Conservation (phyloP, 2,888 invertebrate species). For the Lymantria dispar region DNA sequence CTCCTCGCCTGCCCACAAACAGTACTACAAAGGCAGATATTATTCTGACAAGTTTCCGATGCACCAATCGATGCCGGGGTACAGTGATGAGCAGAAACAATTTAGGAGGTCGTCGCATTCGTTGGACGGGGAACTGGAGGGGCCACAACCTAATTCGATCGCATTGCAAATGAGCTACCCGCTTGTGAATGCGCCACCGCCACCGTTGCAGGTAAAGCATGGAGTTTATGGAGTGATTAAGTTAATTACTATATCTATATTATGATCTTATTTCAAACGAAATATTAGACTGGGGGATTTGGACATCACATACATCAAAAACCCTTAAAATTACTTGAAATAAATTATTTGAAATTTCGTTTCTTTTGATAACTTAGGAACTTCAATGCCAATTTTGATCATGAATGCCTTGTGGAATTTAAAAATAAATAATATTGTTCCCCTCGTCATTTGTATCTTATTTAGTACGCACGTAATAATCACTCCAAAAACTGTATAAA, state of each 20-base stretch:
- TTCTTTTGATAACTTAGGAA: no score
- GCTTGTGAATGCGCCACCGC: slow-evolving; percentile 81
- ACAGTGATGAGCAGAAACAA: slow-evolving; percentile 44
- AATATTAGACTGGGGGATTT: no score
- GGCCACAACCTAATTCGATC: slow-evolving; percentile 82
- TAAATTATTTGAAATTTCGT: no score
- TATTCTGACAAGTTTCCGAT: slow-evolving; percentile 44
- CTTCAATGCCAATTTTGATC: no score
- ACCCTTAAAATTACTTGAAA: no score
- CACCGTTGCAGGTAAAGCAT: slow-evolving; percentile 66
- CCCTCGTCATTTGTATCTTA: no score
- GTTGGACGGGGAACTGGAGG: slow-evolving; percentile 66
- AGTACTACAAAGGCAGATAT: slow-evolving; percentile 45
- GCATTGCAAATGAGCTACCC: slow-evolving; percentile 86
- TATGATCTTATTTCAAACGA: no score
- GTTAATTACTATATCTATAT: no score
- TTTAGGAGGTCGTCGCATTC: slow-evolving; percentile 66
- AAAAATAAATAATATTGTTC: no score
- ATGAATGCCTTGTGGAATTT: no score
- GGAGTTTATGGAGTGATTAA: slow-evolving; percentile 1
- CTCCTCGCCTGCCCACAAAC: slow-evolving; percentile 33
- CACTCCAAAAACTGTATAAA: slow-evolving; percentile 19
- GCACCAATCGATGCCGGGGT: slow-evolving; percentile 61
- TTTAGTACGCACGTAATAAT: slow-evolving; percentile 1
- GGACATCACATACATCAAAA: no score